Percentiles rank a stretch among this genome's conserved stretches.
Conservation (phyloP, 37 sponge, comb jelly and placozoan species). For the Agelas oroides region DNA sequence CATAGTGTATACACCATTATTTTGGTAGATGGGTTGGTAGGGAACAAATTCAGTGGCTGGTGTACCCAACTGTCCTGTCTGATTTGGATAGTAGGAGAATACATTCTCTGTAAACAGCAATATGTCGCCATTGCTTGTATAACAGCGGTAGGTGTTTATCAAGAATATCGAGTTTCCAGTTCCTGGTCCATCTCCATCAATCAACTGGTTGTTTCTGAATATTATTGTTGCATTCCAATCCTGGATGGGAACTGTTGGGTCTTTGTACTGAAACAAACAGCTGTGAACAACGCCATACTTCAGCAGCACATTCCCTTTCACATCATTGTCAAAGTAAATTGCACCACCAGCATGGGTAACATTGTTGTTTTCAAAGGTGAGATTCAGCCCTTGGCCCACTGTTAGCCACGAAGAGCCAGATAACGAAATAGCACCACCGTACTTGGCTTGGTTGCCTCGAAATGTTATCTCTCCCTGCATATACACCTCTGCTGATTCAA, state of each 20-base stretch:
- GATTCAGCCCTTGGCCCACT: not conserved
- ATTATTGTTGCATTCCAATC: conserved; percentile 29
- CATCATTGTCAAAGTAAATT: conserved; percentile 4
- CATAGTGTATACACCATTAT: too few relatives aligned
- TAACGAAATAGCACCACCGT: conserved; percentile 27
- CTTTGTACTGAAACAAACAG: conserved; percentile 20
- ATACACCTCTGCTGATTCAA: conserved; percentile 3
- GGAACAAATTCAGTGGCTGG: too few relatives aligned
- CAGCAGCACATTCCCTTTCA: not conserved
- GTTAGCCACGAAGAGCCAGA: conserved; percentile 20
- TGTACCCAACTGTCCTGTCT: too few relatives aligned
- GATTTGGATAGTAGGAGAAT: too few relatives aligned
- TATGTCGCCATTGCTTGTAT: not conserved
- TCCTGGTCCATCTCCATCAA: not conserved
- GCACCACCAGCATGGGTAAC: conserved; percentile 27
- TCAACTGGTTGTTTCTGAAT: conserved; percentile 14
- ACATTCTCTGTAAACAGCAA: too few relatives aligned
- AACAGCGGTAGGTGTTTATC: not conserved
- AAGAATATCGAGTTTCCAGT: conserved; percentile 18
- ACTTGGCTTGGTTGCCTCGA: not conserved
- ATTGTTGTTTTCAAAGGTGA: conserved; percentile 20
- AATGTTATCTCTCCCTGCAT: not conserved
- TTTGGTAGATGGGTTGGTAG: too few relatives aligned
- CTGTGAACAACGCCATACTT: not conserved
- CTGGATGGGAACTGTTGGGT: not conserved